A percentile compares a stretch with the other conserved stretches of the same genome.
phyloP scores from a whole-genome alignment of 2,113 vertebrate species.

The Pontoporia blainvillei region DNA sequence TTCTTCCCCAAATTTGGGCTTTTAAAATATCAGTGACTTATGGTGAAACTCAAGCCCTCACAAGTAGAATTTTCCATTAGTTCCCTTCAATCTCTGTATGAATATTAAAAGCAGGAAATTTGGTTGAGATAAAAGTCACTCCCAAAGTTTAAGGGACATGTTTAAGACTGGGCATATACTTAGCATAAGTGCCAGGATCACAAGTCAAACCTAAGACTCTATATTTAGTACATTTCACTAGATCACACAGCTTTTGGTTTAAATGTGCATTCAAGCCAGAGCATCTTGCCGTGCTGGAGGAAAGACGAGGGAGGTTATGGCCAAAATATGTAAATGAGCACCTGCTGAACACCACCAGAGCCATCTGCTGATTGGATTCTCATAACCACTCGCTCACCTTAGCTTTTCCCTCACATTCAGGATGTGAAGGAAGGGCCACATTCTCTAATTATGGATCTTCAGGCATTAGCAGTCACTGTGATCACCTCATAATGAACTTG shows the following conservation, averaged over 20 bases:
- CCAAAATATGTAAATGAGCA: constrained; percentile 46
- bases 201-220: neutral
- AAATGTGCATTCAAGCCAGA: neutral
- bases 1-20: neutral
- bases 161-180: neutral
- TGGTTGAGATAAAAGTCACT: neutral
- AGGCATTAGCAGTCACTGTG: neutral
- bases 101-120: neutral
- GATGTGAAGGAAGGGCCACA: neutral
- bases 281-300: neutral
- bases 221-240: neutral
- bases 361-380: constrained; percentile 13
- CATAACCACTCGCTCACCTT: neutral
- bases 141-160: neutral
- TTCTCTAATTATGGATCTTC: neutral
- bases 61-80: neutral
- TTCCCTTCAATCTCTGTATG: neutral
- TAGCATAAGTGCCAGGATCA: neutral
- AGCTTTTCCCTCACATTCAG: neutral
- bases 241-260: neutral
- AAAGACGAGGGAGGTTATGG: neutral
- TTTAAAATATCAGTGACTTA: neutral
- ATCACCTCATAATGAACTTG: neutral
- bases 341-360: constrained; percentile 19
- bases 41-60: neutral